Evolutionary conservation across 2,113 vertebrate species (phyloP), one percentile per base, ranked within the genome.

Genomic region (Rynchops niger): DNA sequence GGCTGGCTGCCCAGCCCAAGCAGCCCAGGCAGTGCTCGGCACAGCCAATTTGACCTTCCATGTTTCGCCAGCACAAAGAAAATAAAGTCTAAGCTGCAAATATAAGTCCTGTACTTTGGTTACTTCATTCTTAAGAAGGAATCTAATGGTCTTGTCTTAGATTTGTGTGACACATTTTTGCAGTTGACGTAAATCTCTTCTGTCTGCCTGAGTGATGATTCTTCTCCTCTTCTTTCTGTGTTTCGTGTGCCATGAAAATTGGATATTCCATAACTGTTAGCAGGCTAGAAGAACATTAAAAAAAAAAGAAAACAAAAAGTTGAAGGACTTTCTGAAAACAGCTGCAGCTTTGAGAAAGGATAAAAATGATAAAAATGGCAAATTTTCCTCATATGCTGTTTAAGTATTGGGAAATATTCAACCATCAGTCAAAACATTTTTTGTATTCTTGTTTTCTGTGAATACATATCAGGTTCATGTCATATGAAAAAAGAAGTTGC

Each of bases 101-200:
- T 32, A 30, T 19, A 79, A 77, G 15, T 22, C 14, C 40, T 79
- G 5, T 4, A 1, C 9, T 50, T 66, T 84, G 26, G 32, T 69
- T 78, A 38, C 14, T 90, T 76, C 32, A 21, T 76, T 92, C 50
- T 49, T 62, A 53, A 83, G 55, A 40, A 30, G 40, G 20, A 72
- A 78, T 12, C 13, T 88, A 87, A 95, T 50, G 13, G 5, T 93
- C 65, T 93, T 66, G 47, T 42, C 49, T 92, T 91, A 18, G 77
- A 77, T 83, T 70, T 96, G 5, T 25, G 50, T 56, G 83, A 91
- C 34, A 93, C 8, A 4, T 61, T 58, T 42, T 73, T 96, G 52
- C 82, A 97, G 88, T 96, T 98, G 65, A 96, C 45, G 10, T 98
- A 98, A 90, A 98, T 74, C 45, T 92, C 85, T 8, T 97, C 80